Evolutionary conservation across 2,113 vertebrate species (phyloP).

Genomic region (Brachionichthys hirsutus): DNA sequence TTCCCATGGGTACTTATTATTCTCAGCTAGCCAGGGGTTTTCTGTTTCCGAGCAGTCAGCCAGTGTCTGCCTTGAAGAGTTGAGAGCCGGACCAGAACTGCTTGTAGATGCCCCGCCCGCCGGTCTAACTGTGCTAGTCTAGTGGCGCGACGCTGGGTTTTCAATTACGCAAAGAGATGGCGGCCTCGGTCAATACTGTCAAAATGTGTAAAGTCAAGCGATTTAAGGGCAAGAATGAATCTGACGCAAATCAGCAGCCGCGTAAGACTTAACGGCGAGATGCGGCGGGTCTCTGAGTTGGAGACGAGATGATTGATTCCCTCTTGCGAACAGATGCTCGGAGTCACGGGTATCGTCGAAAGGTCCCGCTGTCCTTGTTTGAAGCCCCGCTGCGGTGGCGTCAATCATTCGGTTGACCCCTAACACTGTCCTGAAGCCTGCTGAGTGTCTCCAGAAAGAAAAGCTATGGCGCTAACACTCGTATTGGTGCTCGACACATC

Average conservation of each 20-base stretch:
- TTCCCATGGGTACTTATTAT: constrained; percentile 80
- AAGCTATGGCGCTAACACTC: constrained; percentile 18
- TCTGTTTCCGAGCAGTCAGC: constrained; percentile 66
- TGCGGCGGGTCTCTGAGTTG: constrained; percentile 11
- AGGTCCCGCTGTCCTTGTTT: constrained; percentile 45
- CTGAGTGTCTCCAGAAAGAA: constrained; percentile 37
- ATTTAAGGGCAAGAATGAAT: constrained; percentile 5
- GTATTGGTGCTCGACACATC: constrained; percentile 10
- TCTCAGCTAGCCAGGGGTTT: constrained; percentile 78
- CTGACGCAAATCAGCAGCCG: neutral
- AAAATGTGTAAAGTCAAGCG: constrained; percentile 25
- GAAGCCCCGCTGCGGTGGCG: constrained; percentile 37
- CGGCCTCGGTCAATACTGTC: constrained; percentile 21
- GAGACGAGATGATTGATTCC: constrained; percentile 51
- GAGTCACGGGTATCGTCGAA: constrained; percentile 37
- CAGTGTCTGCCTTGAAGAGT: constrained; percentile 55
- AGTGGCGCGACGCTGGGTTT: constrained; percentile 55
- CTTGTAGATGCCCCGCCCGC: constrained; percentile 58
- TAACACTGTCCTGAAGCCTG: constrained; percentile 23
- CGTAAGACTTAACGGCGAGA: neutral
- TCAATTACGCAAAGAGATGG: constrained; percentile 63
- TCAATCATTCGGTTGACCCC: constrained; percentile 63
- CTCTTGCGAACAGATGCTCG: constrained; percentile 53
- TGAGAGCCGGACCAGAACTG: constrained; percentile 61
- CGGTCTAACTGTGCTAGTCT: constrained; percentile 43